Evolutionary conservation across 2,113 vertebrate genomes (phyloP), one percentile per base, ranked within the genome.

Genomic region (Oreochromis aureus): DNA sequence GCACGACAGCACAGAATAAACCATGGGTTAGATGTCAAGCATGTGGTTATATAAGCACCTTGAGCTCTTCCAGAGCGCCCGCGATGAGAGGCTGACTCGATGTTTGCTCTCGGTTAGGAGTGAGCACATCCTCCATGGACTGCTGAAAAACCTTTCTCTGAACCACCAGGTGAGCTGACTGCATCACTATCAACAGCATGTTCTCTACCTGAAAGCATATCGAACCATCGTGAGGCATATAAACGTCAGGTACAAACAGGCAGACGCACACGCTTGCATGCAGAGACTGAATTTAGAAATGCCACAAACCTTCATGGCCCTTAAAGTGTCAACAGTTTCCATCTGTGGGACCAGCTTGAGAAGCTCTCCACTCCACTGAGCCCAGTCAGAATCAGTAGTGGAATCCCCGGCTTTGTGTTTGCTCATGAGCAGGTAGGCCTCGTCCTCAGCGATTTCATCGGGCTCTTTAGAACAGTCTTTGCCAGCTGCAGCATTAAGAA

Each of bases 401-500:
- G 83, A 88, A 24, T 96, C 95, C 27, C 95, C 96, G 5, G 96
- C 96, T 18, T 96, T 90, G 7, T 96, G 97, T 82, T 99, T 99
- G 93, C 97, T 98, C 94, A 99, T 98, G 1, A 99, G 96, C 48
- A 99, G 96, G 71, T 97, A 98, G 39, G 97, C 96, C 11, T 99
- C 98, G 0, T 98, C 95, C 4, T 98, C 96, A 0, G 95, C 84
- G 3, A 97, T 91, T 0, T 99, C 98, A 6, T 99, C 98, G 0
- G 96, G 97, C 78, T 99, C 98, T 90, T 98, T 98, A 2, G 98
- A 98, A 93, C 98, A 99, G 94, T 99, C 98, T 89, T 99, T 99
- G 12, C 99, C 99, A 2, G 98, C 98, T 6, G 98, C 98, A 1
- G 98, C 97, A 11, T 98, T 98, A 54, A 99, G 97, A 10, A 99